Conservation (phyloP, 2,797 vertebrate species). For the Syngnathus acus region DNA sequence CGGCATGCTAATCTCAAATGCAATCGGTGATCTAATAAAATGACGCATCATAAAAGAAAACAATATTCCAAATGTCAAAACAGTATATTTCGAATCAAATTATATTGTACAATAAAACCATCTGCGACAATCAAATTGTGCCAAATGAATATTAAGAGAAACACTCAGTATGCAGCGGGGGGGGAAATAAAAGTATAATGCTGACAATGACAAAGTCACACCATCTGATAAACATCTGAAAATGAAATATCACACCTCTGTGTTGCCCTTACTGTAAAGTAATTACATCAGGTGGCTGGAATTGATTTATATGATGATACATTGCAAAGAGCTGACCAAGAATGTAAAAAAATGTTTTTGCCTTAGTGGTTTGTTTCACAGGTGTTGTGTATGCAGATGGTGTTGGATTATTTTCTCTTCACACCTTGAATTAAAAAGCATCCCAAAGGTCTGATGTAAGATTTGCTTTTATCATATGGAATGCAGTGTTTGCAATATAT, state of each 20-base stretch:
- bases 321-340: slow-evolving; percentile 6
- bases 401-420: slow-evolving; percentile 10
- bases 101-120: too few species aligned
- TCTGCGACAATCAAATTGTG: too few species aligned
- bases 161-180: not conserved
- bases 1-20: not conserved
- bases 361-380: not conserved
- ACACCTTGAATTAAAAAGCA: slow-evolving; percentile 8
- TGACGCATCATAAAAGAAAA: too few species aligned
- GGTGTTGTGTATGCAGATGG: slow-evolving; percentile 7
- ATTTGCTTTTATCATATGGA: slow-evolving; percentile 7
- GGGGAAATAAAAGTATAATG: not conserved
- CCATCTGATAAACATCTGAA: slow-evolving; percentile 16
- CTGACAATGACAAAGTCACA: slow-evolving; percentile 21
- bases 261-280: slow-evolving; percentile 25
- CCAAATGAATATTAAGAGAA: not conserved
- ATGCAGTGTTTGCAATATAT: not conserved
- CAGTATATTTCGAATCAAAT: too few species aligned
- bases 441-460: slow-evolving; percentile 7
- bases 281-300: slow-evolving; percentile 29
- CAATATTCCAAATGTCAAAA: too few species aligned
- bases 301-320: slow-evolving; percentile 6
- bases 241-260: slow-evolving; percentile 41
- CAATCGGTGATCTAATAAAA: too few species aligned
- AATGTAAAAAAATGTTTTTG: slow-evolving; percentile 1